Conservation (phyloP, 2,113 vertebrate genomes). For the Grallaria varia region DNA sequence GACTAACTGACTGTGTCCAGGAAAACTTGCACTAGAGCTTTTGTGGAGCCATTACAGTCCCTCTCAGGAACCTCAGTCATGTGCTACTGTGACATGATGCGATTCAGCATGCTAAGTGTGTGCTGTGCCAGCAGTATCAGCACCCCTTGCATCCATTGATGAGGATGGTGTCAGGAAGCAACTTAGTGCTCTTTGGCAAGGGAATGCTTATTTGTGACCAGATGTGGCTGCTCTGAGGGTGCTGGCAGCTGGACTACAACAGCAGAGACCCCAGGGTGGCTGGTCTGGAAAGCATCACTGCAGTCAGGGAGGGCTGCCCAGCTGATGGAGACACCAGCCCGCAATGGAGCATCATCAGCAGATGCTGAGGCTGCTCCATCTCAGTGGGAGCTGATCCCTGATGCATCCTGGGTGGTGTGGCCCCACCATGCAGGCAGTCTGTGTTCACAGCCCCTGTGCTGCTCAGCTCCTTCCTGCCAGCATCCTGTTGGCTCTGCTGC, state of each 20-base stretch:
- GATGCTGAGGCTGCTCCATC: not conserved
- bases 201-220: not conserved
- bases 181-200: not conserved
- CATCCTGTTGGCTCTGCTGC: not conserved
- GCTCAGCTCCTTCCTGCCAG: not conserved
- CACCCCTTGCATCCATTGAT: too few relatives aligned
- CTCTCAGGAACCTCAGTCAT: not conserved
- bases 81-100: not conserved
- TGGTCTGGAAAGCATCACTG: not conserved
- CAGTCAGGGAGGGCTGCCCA: not conserved
- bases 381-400: not conserved
- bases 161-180: not conserved
- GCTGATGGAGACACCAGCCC: not conserved
- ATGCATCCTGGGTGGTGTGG: not conserved
- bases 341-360: not conserved
- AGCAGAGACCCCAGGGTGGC: not conserved
- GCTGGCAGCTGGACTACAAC: not conserved
- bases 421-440: not conserved
- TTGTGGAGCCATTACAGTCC: accelerated
- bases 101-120: accelerated
- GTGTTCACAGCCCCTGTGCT: not conserved
- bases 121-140: not conserved
- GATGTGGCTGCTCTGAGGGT: not conserved
- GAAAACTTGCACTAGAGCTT: not conserved
- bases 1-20: not conserved